phyloP scores from a whole-genome alignment of 2,888 invertebrate species.

The Ommatoiulus sabulosus region DNA sequence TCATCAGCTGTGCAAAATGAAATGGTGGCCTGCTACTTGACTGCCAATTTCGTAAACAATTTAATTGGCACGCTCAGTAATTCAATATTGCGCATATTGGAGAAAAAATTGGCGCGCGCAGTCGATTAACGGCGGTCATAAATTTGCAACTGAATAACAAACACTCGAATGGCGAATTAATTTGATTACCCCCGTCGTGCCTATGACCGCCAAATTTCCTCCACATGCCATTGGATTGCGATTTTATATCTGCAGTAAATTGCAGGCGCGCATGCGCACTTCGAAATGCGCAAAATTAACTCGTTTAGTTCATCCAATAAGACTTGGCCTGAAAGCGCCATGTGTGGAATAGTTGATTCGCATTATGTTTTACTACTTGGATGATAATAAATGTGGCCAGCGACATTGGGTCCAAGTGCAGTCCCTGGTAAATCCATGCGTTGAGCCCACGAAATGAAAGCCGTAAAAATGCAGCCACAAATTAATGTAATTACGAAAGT shows the following conservation, averaged over 20 bases:
- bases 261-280: background rate
- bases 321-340: background rate
- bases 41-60: slow-evolving; percentile 2
- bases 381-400: background rate
- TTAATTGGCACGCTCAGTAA: background rate
- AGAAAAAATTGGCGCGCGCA: background rate
- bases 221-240: background rate
- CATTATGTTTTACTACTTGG: background rate
- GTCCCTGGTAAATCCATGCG: background rate
- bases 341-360: background rate
- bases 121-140: background rate
- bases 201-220: background rate
- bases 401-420: background rate
- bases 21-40: background rate
- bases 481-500: background rate
- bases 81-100: slow-evolving; percentile 19
- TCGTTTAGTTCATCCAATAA: background rate
- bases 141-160: background rate
- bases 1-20: background rate
- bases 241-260: background rate
- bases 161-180: background rate
- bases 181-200: background rate
- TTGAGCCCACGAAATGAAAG: no score
- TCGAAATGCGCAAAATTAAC: background rate
- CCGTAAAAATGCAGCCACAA: background rate